Conservation (phyloP, 2,888 invertebrate species). For the Brachynemurus nebulosus region DNA sequence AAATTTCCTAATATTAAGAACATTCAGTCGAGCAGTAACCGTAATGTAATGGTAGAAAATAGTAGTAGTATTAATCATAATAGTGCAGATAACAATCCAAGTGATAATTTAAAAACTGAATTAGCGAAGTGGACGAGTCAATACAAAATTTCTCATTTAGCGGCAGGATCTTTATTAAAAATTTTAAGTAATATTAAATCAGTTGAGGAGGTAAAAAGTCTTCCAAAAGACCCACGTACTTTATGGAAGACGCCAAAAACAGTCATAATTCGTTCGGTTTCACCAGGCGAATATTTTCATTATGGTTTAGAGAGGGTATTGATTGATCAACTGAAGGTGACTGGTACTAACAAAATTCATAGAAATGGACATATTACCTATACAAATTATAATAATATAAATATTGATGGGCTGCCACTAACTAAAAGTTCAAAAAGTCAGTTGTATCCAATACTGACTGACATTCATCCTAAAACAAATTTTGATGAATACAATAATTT, state of each 20-base stretch:
- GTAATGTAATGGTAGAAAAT: not conserved
- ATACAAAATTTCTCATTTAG: not conserved
- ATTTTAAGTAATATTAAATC: not conserved
- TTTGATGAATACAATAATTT: not conserved
- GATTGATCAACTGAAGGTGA: conserved; percentile 5
- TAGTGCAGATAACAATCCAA: not conserved
- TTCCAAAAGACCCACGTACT: conserved; percentile 4
- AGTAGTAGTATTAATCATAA: not conserved
- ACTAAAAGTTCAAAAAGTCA: conserved; percentile 1
- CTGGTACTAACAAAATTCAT: not conserved
- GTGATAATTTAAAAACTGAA: not conserved
- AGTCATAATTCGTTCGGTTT: not conserved
- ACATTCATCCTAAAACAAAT: not conserved
- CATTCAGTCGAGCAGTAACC: not conserved
- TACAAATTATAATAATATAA: no score
- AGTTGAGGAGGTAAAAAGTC: conserved; percentile 1
- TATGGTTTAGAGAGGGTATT: conserved; percentile 3
- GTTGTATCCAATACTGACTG: conserved; percentile 1
- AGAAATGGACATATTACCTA: not conserved
- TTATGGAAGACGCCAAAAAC: conserved; percentile 1
- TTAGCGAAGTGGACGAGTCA: conserved; percentile 2
- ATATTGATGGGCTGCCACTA: not conserved
- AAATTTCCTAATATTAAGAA: not conserved
- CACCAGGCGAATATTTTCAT: conserved; percentile 6
- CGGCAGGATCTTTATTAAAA: not conserved